These are phyloP conservation scores for Halictus ligatus DNA, from an alignment of 2,888 invertebrate genomes.

Conservation along the genomic window DNA sequence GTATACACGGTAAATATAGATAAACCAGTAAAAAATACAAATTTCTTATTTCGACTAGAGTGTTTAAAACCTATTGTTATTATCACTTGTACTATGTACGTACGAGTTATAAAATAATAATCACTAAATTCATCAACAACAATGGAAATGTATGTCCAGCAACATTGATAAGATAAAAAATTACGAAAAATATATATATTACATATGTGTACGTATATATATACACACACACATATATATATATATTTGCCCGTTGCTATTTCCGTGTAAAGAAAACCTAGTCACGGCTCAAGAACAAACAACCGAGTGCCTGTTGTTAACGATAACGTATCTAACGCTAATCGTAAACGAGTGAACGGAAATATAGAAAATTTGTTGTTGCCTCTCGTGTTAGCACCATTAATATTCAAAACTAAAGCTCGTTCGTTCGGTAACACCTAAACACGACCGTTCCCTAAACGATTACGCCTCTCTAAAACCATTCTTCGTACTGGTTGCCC, in stretches of 20 bases:
- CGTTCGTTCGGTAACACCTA: slow-evolving; percentile 47
- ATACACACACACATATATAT: neutral
- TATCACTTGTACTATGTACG: slow-evolving; percentile 56
- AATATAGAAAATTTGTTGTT: slow-evolving; percentile 62
- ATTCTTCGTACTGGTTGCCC: slow-evolving; percentile 67
- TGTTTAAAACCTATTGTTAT: slow-evolving; percentile 66
- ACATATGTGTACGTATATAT: neutral
- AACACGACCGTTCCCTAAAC: slow-evolving; percentile 45
- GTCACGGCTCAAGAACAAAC: slow-evolving; percentile 51
- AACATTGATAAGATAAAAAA: slow-evolving; percentile 57
- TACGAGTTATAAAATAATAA: slow-evolving; percentile 57
- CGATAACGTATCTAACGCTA: slow-evolving; percentile 57
- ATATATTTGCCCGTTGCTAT: slow-evolving; percentile 45
- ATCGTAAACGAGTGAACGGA: slow-evolving; percentile 63
- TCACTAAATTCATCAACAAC: slow-evolving; percentile 63
- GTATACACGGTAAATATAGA: slow-evolving; percentile 47
- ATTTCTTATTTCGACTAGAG: slow-evolving; percentile 61
- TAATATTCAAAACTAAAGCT: slow-evolving; percentile 65
- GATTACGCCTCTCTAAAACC: slow-evolving; percentile 57
- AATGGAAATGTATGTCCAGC: slow-evolving; percentile 56
- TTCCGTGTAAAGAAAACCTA: slow-evolving; percentile 47
- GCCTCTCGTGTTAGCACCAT: slow-evolving; percentile 65
- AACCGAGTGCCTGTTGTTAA: slow-evolving; percentile 61
- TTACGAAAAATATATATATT: slow-evolving; percentile 51
- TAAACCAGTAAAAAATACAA: slow-evolving; percentile 62